Percentiles rank a stretch among this genome's conserved stretches.
These are phyloP conservation scores for Hypotaenidia okinawae DNA, from an alignment of 2,797 vertebrate genomes.

Conservation along the genomic window DNA sequence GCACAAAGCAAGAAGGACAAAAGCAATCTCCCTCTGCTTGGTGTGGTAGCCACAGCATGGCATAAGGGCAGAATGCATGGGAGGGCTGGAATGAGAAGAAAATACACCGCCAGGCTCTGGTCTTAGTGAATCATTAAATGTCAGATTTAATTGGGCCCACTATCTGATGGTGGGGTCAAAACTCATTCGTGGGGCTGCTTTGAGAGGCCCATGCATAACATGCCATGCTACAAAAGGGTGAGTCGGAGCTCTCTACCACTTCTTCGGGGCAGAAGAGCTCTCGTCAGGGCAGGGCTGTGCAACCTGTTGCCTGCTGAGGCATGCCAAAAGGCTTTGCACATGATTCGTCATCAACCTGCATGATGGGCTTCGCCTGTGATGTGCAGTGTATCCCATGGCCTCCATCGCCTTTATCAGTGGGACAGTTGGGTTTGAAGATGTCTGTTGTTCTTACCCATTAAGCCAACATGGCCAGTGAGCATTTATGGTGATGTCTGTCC, in stretches of 20 bases:
- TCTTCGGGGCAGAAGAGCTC: not conserved
- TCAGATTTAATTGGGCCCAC: not conserved
- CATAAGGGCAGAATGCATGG: not conserved
- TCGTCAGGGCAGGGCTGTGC: not conserved
- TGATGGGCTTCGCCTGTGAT: not conserved
- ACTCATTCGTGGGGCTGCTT: not conserved
- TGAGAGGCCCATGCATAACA: not conserved
- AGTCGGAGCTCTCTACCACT: not conserved
- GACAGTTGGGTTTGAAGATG: not conserved
- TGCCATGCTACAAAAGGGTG: rapidly evolving
- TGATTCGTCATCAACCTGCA: not conserved
- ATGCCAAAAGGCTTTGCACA: not conserved
- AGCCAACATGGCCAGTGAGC: not conserved
- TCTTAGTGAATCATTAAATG: not conserved
- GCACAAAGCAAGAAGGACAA: not conserved
- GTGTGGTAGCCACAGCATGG: not conserved
- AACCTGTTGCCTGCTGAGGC: not conserved
- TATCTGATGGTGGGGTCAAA: not conserved
- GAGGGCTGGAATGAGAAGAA: not conserved
- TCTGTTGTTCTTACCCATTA: not conserved
- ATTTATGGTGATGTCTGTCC: not conserved
- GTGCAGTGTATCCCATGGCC: not conserved
- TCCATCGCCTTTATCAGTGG: not conserved
- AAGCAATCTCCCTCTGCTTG: not conserved
- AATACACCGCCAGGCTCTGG: not conserved